Conservation (phyloP, 2,888 invertebrate genomes). For the Pogonocherus hispidulus region DNA sequence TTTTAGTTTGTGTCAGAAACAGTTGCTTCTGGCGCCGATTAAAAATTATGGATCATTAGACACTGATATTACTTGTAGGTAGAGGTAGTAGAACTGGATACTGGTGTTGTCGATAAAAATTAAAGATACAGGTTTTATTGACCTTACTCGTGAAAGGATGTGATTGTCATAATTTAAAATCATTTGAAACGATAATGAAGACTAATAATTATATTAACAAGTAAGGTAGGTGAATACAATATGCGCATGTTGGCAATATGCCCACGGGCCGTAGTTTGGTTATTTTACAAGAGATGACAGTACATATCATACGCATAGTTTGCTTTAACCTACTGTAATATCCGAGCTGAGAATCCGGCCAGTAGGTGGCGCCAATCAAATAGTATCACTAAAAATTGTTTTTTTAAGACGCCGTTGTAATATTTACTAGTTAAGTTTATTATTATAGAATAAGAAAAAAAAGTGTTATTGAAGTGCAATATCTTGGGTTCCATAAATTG, state of each 20-base stretch:
- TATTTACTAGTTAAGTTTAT: slow-evolving; percentile 1
- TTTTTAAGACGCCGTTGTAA: slow-evolving; percentile 8
- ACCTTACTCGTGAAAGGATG: no score
- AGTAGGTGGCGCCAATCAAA: slow-evolving; percentile 7
- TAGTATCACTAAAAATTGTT: slow-evolving; percentile 8
- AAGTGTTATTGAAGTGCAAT: slow-evolving; percentile 3
- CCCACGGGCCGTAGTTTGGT: slow-evolving; percentile 22
- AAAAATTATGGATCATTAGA: not conserved
- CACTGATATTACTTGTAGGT: not conserved
- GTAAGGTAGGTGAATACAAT: slow-evolving; percentile 32
- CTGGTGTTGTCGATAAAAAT: no score
- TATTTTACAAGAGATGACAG: slow-evolving; percentile 12
- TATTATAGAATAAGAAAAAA: slow-evolving; percentile 8
- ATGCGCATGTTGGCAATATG: slow-evolving; percentile 22
- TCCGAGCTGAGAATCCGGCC: not conserved
- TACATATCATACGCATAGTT: slow-evolving; percentile 3
- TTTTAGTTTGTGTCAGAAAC: not conserved
- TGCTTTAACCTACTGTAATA: not conserved
- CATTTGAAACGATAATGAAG: not conserved
- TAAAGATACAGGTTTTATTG: no score
- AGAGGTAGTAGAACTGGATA: no score
- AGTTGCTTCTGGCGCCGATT: not conserved
- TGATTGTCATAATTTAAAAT: no score
- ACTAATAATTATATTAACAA: no score
- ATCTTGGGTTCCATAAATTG: not conserved